Evolutionary conservation across 2,113 vertebrate genomes (phyloP), one percentile per base, ranked within the genome.

Genomic region (Eulemur macaco): DNA sequence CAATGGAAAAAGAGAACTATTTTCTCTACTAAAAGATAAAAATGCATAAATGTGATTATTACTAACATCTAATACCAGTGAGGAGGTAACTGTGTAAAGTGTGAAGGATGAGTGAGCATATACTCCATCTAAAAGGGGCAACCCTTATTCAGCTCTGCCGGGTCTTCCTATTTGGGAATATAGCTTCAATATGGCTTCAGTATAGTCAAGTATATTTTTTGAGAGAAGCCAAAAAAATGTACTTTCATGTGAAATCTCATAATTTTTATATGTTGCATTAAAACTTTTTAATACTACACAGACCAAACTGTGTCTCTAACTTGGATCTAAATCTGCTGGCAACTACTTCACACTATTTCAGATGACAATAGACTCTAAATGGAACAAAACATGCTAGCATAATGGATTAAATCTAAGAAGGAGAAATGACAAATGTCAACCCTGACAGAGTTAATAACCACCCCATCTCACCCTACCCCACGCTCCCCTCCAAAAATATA

Each of bases 281-380:
- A 81, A 94, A 85, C 6, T 84, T 92, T 54, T 76, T 84, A 96
- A 95, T 34, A 91, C 45, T 68, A 77, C 73, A 63, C 39, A 97
- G 58, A 20, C 6, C 29, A 95, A 92, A 69, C 64, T 47, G 45
- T 77, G 39, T 64, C 27, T 86, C 31, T 77, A 56, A 91, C 34
- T 71, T 82, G 58, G 69, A 92, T 92, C 15, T 68, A 71, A 89
- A 77, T 50, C 74, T 37, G 25, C 6, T 89, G 63, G 27, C 31
- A 89, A 74, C 42, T 85, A 64, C 27, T 85, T 90, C 5, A 23
- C 15, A 84, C 52, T 85, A 31, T 89, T 96, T 95, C 54, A 94
- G 80, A 89, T 66, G 45, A 81, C 31, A 73, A 66, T 69, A 80
- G 34, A 69, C 20, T 87, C 34, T 86, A 95, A 78, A 78, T 8